phyloP scores from a whole-genome alignment of 2,113 vertebrate species.

The Chloroceryle aenea region DNA sequence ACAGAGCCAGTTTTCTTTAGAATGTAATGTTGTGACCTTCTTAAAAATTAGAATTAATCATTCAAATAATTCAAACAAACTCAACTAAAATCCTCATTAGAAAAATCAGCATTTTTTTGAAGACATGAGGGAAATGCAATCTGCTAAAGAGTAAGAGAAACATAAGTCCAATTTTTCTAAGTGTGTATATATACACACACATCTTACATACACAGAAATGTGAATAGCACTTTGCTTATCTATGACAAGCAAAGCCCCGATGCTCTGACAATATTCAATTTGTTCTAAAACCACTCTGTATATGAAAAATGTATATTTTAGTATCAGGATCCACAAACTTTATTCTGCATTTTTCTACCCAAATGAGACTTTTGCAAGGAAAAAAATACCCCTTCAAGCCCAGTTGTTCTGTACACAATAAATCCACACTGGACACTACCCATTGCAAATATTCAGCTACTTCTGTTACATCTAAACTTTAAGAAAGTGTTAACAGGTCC shows the following conservation, averaged over 20 bases:
- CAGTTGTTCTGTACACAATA: neutral
- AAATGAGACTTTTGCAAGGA: neutral
- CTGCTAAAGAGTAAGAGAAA: neutral
- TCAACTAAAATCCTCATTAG: neutral
- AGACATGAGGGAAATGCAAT: neutral
- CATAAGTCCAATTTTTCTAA: neutral
- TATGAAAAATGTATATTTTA: neutral
- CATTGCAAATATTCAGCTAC: neutral
- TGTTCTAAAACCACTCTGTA: neutral
- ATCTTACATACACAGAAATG: neutral
- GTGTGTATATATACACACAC: rapidly evolving
- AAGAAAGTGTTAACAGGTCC: constrained; percentile 56
- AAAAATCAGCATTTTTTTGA: rapidly evolving
- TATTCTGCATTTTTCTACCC: neutral
- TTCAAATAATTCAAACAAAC: neutral
- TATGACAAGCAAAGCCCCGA: neutral
- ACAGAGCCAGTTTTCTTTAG: neutral
- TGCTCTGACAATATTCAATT: neutral
- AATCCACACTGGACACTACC: neutral
- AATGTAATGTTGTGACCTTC: neutral
- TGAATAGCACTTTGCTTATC: neutral
- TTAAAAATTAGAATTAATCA: neutral
- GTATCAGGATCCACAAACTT: neutral
- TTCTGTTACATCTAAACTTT: constrained; percentile 12
- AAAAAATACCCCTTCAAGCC: neutral